Evolutionary conservation across 1,140 invertebrate genomes (phyloP).

Genomic region (Oryctes rhinoceros): DNA sequence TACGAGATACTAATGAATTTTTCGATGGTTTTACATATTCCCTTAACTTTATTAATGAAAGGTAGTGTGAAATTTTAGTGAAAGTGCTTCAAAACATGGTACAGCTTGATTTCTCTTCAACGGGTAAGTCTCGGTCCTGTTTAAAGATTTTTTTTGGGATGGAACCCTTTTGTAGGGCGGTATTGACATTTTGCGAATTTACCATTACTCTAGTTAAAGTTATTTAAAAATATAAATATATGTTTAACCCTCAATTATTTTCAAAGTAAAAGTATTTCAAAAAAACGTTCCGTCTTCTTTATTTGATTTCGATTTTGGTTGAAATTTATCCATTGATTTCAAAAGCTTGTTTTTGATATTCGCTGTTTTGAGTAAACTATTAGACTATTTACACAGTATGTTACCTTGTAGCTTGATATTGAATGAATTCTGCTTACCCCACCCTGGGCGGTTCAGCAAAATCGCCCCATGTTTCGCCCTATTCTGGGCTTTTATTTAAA

Average conservation of each 20-base stretch:
- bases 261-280: neutral
- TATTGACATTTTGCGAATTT: conserved; percentile 53
- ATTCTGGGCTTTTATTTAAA: neutral
- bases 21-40: conserved; percentile 39
- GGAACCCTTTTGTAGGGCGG: conserved; percentile 50
- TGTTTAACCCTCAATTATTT: neutral
- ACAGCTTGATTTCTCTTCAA: conserved; percentile 55
- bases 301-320: neutral
- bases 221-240: neutral
- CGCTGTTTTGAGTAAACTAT: neutral
- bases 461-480: neutral
- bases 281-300: neutral
- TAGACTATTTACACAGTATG: neutral
- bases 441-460: neutral
- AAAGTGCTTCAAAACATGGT: conserved; percentile 51
- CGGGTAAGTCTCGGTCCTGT: conserved; percentile 52
- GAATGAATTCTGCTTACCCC: conserved; percentile 16
- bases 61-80: conserved; percentile 45
- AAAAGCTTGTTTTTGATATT: neutral
- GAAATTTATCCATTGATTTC: neutral
- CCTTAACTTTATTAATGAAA: conserved; percentile 53
- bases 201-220: neutral
- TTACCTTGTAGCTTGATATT: neutral
- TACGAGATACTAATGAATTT: conserved; percentile 39
- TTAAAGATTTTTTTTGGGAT: conserved; percentile 47